Evolutionary conservation across 2,113 vertebrate species (phyloP).

Genomic region (Leucosticte australis): DNA sequence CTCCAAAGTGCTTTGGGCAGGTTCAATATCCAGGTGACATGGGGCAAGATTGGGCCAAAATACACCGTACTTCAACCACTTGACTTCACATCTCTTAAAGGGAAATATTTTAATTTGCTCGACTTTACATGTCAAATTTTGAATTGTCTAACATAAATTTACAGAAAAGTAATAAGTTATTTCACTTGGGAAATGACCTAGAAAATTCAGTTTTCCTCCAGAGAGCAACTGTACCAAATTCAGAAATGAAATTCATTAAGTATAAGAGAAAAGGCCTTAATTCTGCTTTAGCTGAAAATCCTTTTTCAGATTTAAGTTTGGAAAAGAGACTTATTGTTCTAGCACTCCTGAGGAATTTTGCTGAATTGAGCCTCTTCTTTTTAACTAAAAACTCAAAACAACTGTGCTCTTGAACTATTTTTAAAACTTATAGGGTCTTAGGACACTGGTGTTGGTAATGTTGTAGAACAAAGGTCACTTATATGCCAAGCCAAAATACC

Average conservation of each 20-base stretch:
- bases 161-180: neutral
- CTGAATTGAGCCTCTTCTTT: neutral
- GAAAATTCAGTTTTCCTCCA: slow-evolving; percentile 37
- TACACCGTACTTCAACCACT: neutral
- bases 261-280: neutral
- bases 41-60: neutral
- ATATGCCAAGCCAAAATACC: neutral
- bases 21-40: neutral
- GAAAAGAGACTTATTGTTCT: neutral
- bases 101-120: neutral
- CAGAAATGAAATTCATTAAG: neutral
- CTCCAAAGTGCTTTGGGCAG: neutral
- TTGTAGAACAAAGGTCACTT: neutral
- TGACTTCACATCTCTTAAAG: neutral
- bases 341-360: neutral
- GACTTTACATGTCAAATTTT: neutral
- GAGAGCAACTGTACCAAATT: slow-evolving; percentile 9
- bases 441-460: neutral
- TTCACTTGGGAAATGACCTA: slow-evolving; percentile 46
- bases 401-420: neutral
- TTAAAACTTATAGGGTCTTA: neutral
- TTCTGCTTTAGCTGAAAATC: neutral
- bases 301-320: neutral
- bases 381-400: neutral
- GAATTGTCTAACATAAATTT: neutral